Percentiles rank a stretch among this genome's conserved stretches.
phyloP scores from a whole-genome alignment of 1,140 invertebrate genomes.

The Druon quercuslanigerum region DNA sequence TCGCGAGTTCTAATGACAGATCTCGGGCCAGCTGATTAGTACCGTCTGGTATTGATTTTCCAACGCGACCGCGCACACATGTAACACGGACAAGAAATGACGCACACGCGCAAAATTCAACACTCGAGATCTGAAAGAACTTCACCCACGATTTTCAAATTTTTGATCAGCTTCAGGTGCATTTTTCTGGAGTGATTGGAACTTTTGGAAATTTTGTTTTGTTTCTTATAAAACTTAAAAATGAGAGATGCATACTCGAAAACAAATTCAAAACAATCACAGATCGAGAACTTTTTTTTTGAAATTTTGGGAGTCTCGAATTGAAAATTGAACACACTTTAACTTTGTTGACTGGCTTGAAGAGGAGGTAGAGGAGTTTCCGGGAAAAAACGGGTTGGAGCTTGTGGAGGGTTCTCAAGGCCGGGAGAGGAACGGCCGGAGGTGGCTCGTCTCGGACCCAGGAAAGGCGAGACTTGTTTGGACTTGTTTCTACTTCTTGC shows the following conservation, averaged over 20 bases:
- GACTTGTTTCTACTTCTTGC: neutral
- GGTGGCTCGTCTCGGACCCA: slow-evolving; percentile 37
- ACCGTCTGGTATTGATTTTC: slow-evolving; percentile 30
- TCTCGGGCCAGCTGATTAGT: slow-evolving; percentile 29
- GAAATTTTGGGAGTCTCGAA: too few species aligned
- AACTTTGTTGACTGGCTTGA: neutral
- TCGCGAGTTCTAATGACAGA: slow-evolving; percentile 50
- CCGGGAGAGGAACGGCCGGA: slow-evolving; percentile 63
- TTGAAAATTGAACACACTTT: neutral
- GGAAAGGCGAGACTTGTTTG: slow-evolving; percentile 30
- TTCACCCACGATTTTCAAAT: slow-evolving; percentile 1
- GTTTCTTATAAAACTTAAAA: too few species aligned
- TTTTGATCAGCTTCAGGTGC: neutral
- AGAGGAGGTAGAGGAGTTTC: neutral
- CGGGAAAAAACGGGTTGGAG: slow-evolving; percentile 25
- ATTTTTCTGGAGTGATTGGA: neutral
- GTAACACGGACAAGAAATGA: slow-evolving; percentile 40
- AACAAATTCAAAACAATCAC: too few species aligned
- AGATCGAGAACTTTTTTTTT: too few species aligned
- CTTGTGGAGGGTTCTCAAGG: slow-evolving; percentile 55
- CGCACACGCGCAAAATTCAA: slow-evolving; percentile 44
- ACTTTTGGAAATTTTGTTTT: neutral
- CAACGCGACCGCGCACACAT: slow-evolving; percentile 33
- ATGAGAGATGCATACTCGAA: too few species aligned
- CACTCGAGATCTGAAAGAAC: slow-evolving; percentile 4